Evolutionary conservation across 2,888 invertebrate genomes (phyloP).

Genomic region (Sinhomidia bicolor): DNA sequence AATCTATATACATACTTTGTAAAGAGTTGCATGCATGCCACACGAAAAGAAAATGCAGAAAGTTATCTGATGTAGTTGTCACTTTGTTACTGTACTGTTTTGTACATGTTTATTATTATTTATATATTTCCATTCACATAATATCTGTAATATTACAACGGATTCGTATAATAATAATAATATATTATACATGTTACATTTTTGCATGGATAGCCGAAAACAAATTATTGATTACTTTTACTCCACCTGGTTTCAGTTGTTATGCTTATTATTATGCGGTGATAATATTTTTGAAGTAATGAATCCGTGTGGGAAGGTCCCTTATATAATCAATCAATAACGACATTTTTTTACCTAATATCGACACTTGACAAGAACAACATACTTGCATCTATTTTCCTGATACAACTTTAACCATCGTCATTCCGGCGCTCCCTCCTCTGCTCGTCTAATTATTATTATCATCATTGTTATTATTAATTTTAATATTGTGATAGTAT

Average conservation of each 20-base stretch:
- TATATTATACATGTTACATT: constrained; percentile 17
- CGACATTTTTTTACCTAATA: constrained; percentile 24
- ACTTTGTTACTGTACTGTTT: constrained; percentile 7
- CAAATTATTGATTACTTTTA: neutral
- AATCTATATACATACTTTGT: neutral
- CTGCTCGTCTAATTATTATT: neutral
- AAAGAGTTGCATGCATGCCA: neutral
- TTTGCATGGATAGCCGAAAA: neutral
- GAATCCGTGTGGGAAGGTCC: constrained; percentile 57
- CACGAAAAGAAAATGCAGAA: neutral
- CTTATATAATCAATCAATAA: constrained; percentile 19
- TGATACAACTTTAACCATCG: neutral
- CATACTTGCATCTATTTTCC: neutral
- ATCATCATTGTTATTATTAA: neutral
- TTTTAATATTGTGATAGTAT: neutral
- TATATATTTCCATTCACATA: constrained; percentile 16
- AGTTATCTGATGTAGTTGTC: neutral
- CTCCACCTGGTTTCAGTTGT: neutral
- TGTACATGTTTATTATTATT: constrained; percentile 30
- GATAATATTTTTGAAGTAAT: constrained; percentile 22
- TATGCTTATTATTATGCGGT: constrained; percentile 5
- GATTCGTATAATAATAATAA: neutral
- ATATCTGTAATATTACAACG: constrained; percentile 11
- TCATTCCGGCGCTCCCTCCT: neutral
- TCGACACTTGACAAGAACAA: constrained; percentile 63